A percentile compares a stretch with the other conserved stretches of the same genome.
phyloP scores from a whole-genome alignment of 2,888 invertebrate genomes.

The Cancer borealis region DNA sequence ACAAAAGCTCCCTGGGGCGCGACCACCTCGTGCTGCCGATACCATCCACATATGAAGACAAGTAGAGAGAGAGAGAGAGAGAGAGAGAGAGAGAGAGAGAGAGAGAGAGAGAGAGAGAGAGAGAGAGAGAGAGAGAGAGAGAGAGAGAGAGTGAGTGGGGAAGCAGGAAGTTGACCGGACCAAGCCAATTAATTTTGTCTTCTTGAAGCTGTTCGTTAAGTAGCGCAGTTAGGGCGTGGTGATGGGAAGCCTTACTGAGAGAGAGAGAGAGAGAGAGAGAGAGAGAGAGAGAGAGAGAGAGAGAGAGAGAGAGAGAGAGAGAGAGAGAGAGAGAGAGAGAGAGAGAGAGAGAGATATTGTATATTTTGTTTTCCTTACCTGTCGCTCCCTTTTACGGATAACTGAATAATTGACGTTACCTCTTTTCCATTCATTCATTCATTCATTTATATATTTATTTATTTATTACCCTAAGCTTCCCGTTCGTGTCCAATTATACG shows the following conservation, averaged over 20 bases:
- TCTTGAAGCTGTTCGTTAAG: slow-evolving; percentile 14
- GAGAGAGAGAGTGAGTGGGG: slow-evolving; percentile 39
- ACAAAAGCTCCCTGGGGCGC: too few relatives aligned
- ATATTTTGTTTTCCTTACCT: too few relatives aligned
- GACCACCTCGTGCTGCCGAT: too few relatives aligned
- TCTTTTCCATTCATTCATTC: too few relatives aligned
- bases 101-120: slow-evolving; percentile 52
- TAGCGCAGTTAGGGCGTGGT: background rate
- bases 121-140: slow-evolving; percentile 42
- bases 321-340: slow-evolving; percentile 47
- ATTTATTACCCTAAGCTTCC: too few relatives aligned
- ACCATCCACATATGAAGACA: too few relatives aligned
- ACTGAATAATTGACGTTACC: too few relatives aligned
- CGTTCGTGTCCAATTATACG: too few relatives aligned
- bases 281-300: slow-evolving; percentile 33
- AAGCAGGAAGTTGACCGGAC: background rate
- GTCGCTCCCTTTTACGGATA: too few relatives aligned
- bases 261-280: slow-evolving; percentile 2
- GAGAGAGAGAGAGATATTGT: too few relatives aligned
- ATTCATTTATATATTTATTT: too few relatives aligned
- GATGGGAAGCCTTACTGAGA: slow-evolving; percentile 18
- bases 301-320: slow-evolving; percentile 17
- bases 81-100: slow-evolving; percentile 31
- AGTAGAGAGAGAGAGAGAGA: too few relatives aligned
- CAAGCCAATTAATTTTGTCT: background rate